Percentiles rank a stretch among this genome's conserved stretches.
Evolutionary conservation across 2,113 vertebrate species (phyloP).

Genomic region (Recurvirostra avosetta): DNA sequence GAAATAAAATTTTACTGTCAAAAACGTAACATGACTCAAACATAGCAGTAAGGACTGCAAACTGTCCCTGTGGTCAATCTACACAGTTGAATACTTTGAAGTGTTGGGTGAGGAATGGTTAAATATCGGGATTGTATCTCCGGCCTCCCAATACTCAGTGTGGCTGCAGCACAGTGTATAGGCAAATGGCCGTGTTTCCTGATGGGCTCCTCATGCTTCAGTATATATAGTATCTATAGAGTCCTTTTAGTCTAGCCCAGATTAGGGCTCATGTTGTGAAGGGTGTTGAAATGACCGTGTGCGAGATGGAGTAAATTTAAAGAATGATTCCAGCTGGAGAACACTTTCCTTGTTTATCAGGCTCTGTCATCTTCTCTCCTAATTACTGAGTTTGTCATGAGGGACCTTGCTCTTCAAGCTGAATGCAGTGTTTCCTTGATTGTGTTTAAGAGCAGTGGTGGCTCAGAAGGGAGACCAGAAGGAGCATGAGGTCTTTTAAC

Average conservation of each 20-base stretch:
- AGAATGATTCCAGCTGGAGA: not conserved
- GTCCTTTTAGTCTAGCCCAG: not conserved
- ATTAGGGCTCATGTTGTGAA: not conserved
- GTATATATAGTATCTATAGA: not conserved
- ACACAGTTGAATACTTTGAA: not conserved
- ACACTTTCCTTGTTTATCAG: not conserved
- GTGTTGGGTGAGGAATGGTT: not conserved
- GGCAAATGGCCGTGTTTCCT: not conserved
- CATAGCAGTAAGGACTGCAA: not conserved
- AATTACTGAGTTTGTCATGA: not conserved
- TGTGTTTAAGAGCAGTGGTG: not conserved
- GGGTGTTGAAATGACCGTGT: not conserved
- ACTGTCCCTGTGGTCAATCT: not conserved
- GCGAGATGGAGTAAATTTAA: not conserved
- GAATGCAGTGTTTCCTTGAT: not conserved
- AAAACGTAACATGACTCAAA: not conserved
- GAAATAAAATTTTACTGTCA: not conserved
- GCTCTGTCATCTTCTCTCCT: not conserved
- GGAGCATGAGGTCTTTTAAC: not conserved
- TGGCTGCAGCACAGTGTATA: fast-evolving
- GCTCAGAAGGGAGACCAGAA: not conserved
- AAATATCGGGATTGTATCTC: not conserved
- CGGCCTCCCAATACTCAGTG: not conserved
- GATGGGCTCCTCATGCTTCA: too few species aligned
- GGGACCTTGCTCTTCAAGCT: not conserved